phyloP scores from a whole-genome alignment of 2,797 vertebrate species.

The Hydrophis major region DNA sequence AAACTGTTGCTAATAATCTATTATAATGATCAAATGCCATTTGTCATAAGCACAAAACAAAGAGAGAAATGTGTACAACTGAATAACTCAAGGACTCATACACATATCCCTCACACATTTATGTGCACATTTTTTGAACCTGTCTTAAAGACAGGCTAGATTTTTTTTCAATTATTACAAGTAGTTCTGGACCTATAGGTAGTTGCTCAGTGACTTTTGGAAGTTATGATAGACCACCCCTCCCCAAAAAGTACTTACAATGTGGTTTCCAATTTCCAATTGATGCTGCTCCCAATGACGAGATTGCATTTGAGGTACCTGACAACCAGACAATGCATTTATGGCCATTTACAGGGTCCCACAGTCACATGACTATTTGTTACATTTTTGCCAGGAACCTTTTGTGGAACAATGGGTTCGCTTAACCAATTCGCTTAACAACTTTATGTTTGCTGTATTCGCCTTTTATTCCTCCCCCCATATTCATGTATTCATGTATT shows the following conservation, averaged over 20 bases:
- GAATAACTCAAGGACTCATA: background rate
- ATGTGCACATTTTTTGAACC: background rate
- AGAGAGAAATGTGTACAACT: background rate
- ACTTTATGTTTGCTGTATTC: background rate
- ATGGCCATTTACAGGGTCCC: background rate
- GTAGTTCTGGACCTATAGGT: background rate
- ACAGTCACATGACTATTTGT: background rate
- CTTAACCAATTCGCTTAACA: background rate
- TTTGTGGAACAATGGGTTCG: background rate
- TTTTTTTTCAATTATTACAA: background rate
- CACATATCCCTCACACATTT: background rate
- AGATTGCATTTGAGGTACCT: background rate
- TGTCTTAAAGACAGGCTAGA: background rate
- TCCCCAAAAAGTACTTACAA: background rate
- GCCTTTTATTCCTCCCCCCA: background rate
- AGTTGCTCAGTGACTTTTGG: background rate
- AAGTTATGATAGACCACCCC: background rate
- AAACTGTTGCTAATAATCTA: background rate
- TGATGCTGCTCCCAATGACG: background rate
- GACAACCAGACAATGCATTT: background rate
- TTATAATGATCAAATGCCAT: background rate
- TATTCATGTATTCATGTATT: too few relatives aligned
- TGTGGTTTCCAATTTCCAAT: background rate
- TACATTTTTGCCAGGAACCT: background rate
- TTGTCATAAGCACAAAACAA: background rate